Base-by-base conservation (phyloP, 2,113 vertebrate genomes). In the Ictalurus furcatus region DNA sequence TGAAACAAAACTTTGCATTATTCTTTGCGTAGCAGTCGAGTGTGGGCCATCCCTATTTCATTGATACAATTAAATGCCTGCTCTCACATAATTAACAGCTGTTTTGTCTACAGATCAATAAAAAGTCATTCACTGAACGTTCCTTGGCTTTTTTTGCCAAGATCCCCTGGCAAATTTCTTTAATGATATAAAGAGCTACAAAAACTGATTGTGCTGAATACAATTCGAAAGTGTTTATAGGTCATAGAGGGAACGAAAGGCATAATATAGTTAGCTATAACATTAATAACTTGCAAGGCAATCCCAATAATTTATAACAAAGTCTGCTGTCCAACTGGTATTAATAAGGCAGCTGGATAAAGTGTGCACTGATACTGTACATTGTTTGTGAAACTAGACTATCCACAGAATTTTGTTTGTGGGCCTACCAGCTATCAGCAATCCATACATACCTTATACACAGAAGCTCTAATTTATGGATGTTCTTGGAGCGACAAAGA, bases 91-190 rank as follows among this genome's bases (percentile, higher is more conserved):
- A 95, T 96, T 95, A 96, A 96, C 91, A 90, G 93, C 93, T 94
- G 94, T 95, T 96, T 96, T 95, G 94, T 96, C 94, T 92, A 94
- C 93, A 92, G 95, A 96, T 96, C 95, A 94, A 96, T 96, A 95
- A 92, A 86, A 90, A 90, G 85, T 91, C 92, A 93, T 96, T 95
- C 95, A 95, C 95, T 96, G 94, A 95, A 95, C 93, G 92, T 94
- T 94, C 93, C 93, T 93, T 94, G 91, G 93, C 92, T 73, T 90
- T 88, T 88, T 89, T 92, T 92, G 90, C 90, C 88, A 92, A 90
- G 91, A 93, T 93, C 90, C 92, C 82, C 87, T 91, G 87, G 84
- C 94, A 92, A 82, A 93, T 92, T 90, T 92, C 91, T 89, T 91
- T 87, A 84, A 85, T 87, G 89, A 79, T 90, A 93, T 87, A 80